phyloP scores from a whole-genome alignment of 2,797 vertebrate species.

The Lagocephalus sceleratus region DNA sequence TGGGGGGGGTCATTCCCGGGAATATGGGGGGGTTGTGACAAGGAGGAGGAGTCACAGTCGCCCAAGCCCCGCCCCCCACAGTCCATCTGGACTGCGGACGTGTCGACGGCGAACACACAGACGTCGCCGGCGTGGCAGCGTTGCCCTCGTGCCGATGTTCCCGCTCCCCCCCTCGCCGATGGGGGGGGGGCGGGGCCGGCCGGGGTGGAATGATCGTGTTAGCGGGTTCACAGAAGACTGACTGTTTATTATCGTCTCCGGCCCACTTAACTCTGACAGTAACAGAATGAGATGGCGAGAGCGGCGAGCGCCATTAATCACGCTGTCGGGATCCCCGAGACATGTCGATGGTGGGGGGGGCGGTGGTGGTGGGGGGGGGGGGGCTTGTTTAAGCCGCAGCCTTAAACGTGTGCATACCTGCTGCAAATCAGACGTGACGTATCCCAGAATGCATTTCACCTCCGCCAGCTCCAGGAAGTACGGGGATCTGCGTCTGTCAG shows the following conservation, averaged over 20 bases:
- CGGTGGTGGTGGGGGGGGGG: conserved; percentile 58
- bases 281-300: conserved; percentile 79
- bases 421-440: conserved; percentile 44
- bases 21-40: no score
- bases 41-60: no score
- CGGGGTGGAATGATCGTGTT: conserved; percentile 55
- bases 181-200: conserved; percentile 11
- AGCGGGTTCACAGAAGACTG: conserved; percentile 75
- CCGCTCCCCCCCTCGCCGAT: conserved; percentile 51
- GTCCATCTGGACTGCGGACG: no score
- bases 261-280: conserved; percentile 81
- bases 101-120: no score
- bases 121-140: no score
- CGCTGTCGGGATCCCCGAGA: conserved; percentile 63
- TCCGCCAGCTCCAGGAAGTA: conserved; percentile 26
- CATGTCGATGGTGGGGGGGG: conserved; percentile 70
- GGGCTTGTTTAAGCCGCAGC: no score
- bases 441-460: no score
- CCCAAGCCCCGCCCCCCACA: no score
- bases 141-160: no score
- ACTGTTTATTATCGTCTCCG: conserved; percentile 80
- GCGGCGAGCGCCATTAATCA: conserved; percentile 78
- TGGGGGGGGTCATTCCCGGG: no score
- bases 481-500: conserved; percentile 49
- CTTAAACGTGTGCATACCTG: no score